Percentiles rank a stretch among this genome's conserved stretches.
These are phyloP conservation scores for Drosophila hawaiiensis DNA, from an alignment of 2,888 invertebrate species.

Conservation along the genomic window DNA sequence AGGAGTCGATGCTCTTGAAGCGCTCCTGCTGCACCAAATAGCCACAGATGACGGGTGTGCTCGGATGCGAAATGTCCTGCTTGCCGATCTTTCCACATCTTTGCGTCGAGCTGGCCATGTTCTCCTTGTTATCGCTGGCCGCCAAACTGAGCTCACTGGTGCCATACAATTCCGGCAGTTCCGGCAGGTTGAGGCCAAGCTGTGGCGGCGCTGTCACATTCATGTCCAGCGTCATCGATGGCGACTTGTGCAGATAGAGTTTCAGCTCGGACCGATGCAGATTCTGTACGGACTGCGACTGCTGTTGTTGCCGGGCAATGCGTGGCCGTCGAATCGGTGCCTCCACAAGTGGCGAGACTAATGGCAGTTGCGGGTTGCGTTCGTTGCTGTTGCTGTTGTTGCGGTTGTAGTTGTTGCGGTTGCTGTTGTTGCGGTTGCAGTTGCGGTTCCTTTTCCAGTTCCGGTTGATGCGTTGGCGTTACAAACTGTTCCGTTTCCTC, in stretches of 20 bases:
- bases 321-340: conserved; percentile 44
- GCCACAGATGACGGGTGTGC: conserved; percentile 22
- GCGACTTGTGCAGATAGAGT: conserved; percentile 82
- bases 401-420: neutral
- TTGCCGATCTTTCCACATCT: neutral
- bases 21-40: conserved; percentile 66
- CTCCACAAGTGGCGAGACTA: conserved; percentile 10
- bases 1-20: conserved; percentile 82
- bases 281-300: conserved; percentile 84
- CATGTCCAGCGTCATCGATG: conserved; percentile 79
- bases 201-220: conserved; percentile 70
- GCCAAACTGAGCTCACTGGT: conserved; percentile 68
- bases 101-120: conserved; percentile 30
- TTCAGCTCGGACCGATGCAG: conserved; percentile 83
- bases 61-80: neutral
- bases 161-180: conserved; percentile 75
- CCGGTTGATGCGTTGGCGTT: conserved; percentile 51
- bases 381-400: neutral
- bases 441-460: conserved; percentile 16
- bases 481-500: conserved; percentile 35
- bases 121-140: conserved; percentile 78
- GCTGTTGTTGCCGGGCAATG: conserved; percentile 64
- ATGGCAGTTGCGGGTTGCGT: conserved; percentile 14
- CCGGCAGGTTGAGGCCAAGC: conserved; percentile 72
- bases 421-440: conserved; percentile 19